Base-by-base conservation (phyloP, 2,113 vertebrate species). In the Podilymbus podiceps region DNA sequence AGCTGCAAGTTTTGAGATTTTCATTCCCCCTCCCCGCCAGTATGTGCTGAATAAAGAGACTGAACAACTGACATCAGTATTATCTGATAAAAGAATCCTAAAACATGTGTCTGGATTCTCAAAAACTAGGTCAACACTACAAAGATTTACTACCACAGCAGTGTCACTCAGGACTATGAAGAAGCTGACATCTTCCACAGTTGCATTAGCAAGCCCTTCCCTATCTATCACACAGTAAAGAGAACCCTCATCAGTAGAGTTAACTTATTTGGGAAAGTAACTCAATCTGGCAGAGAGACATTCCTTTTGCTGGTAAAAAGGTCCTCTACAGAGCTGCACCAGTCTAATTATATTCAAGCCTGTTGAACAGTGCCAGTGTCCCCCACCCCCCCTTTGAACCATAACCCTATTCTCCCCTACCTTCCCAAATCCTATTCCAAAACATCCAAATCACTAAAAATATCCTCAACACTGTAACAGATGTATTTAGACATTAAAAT, bases 81-180 rank as follows among this genome's bases (percentile, higher is more conserved):
- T 38, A 18, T 23, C 74, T 77, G 46, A 83, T 49, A 10, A 49
- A 66, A 76, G 50, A 83, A 80, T 62, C 24, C 46, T n/a, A 60
- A 85, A 12, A 78, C 62, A 40, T 56, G 82, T 52, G 62, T 55
- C 78, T 47, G 25, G 5, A 55, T 93, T 68, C 94, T 91, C 74
- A 76, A 66, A 93, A 97, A 94, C 33, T 88, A 90, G 85, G 90
- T 90, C 92, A 95, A 40, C 53, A 44, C 27, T 53, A 62, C 64
- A 59, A 85, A 90, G 56, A 90, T 59, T 85, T 59, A 50, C 71
- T 22, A 38, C 28, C 56, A 88, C 27, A 72, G 66, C 69, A 74
- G 28, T 1, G 15, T 20, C 56, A 21, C 40, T 59, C 18, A n/a
- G 35, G 31, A n/a, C 69, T 33, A 11, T 1, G 35, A n/a, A 72